Conservation (phyloP, 2,888 invertebrate species). For the Spilosoma lubricipeda region DNA sequence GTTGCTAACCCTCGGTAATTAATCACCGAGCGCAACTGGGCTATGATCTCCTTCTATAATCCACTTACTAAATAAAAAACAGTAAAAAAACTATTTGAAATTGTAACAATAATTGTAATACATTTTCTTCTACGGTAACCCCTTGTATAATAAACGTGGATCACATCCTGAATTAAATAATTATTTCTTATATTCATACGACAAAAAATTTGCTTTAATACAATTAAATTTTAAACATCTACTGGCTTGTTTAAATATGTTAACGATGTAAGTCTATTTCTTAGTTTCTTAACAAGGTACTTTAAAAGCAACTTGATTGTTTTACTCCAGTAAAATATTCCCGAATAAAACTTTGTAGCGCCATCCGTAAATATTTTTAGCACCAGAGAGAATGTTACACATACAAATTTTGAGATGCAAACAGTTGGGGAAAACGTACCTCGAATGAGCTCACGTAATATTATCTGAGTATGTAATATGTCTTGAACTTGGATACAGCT, state of each 20-base stretch:
- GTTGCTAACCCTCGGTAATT: too few species aligned
- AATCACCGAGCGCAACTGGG: too few species aligned
- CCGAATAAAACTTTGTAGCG: background rate
- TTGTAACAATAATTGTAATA: too few species aligned
- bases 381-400: slow-evolving; percentile 12
- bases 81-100: too few species aligned
- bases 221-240: background rate
- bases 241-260: background rate
- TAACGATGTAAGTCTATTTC: background rate
- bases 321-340: background rate
- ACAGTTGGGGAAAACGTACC: slow-evolving; percentile 15
- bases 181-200: background rate
- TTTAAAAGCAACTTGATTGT: background rate
- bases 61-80: too few species aligned
- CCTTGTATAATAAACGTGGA: too few species aligned
- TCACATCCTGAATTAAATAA: too few species aligned
- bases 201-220: background rate
- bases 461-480: slow-evolving; percentile 14
- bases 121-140: too few species aligned
- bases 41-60: too few species aligned
- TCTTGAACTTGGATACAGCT: slow-evolving; percentile 11
- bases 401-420: slow-evolving; percentile 20
- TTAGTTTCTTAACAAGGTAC: background rate
- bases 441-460: slow-evolving; percentile 14
- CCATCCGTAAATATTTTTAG: slow-evolving; percentile 6